Evolutionary conservation across 2,888 invertebrate genomes (phyloP).

Genomic region (Pandemis heparana): DNA sequence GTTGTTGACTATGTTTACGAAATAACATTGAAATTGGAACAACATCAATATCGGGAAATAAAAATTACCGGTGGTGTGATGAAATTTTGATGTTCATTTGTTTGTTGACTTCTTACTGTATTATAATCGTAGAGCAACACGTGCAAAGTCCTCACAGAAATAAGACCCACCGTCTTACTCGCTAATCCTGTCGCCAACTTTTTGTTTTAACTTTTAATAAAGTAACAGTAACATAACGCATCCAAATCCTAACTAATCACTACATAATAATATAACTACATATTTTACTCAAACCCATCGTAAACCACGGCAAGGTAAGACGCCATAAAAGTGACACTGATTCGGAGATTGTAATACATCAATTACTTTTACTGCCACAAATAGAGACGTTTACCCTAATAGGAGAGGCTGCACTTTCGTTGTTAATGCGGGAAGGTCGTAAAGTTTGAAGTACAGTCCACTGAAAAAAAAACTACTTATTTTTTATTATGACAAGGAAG

Average conservation of each 20-base stretch:
- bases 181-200: not conserved
- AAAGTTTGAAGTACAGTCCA: slow-evolving; percentile 48
- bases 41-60: no score
- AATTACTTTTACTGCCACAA: slow-evolving; percentile 70
- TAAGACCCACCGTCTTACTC: no score
- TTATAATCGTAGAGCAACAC: no score
- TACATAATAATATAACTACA: no score
- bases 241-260: not conserved
- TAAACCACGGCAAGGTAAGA: slow-evolving; percentile 35
- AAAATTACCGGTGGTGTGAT: no score
- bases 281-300: slow-evolving; percentile 43
- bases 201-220: not conserved
- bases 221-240: no score
- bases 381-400: slow-evolving; percentile 64
- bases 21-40: no score
- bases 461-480: not conserved
- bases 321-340: slow-evolving; percentile 59
- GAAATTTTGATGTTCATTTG: no score
- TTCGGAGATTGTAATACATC: slow-evolving; percentile 63
- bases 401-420: slow-evolving; percentile 50
- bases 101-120: no score
- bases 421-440: slow-evolving; percentile 52
- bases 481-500: no score
- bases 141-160: no score
- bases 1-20: not conserved